Conservation (phyloP, 1,140 invertebrate genomes). For the Trichonephila inaurata region DNA sequence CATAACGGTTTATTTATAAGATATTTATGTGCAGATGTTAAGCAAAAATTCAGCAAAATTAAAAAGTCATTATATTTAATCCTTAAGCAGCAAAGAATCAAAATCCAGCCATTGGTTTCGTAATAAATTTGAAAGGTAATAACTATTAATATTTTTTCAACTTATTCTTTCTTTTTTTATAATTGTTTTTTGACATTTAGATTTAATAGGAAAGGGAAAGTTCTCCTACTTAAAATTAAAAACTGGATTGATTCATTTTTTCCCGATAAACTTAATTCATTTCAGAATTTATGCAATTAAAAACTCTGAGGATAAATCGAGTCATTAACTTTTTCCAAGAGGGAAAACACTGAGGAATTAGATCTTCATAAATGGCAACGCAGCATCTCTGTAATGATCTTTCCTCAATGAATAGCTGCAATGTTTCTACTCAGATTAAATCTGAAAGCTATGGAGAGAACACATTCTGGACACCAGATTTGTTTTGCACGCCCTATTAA, state of each 20-base stretch:
- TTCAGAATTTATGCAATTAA: neutral
- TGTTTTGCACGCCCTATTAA: constrained; percentile 7
- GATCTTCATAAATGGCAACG: constrained; percentile 25
- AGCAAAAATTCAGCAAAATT: too few species aligned
- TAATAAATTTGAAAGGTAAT: too few species aligned
- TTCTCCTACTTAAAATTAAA: neutral
- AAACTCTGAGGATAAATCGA: neutral
- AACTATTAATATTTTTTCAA: too few species aligned
- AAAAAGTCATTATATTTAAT: too few species aligned
- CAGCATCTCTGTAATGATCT: neutral
- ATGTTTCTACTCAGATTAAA: neutral
- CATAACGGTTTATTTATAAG: too few species aligned
- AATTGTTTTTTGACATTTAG: too few species aligned
- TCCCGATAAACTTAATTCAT: neutral
- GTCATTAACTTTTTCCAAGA: constrained; percentile 7
- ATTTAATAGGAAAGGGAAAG: neutral
- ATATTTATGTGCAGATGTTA: too few species aligned
- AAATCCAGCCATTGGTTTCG: too few species aligned
- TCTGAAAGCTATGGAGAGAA: neutral
- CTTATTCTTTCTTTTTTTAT: too few species aligned
- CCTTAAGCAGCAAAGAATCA: too few species aligned
- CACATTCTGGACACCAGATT: neutral
- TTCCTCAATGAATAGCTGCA: neutral
- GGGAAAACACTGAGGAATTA: constrained; percentile 16
- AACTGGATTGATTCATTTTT: neutral